phyloP scores from a whole-genome alignment of 2,797 vertebrate species.

The Peromyscus melanophrys region DNA sequence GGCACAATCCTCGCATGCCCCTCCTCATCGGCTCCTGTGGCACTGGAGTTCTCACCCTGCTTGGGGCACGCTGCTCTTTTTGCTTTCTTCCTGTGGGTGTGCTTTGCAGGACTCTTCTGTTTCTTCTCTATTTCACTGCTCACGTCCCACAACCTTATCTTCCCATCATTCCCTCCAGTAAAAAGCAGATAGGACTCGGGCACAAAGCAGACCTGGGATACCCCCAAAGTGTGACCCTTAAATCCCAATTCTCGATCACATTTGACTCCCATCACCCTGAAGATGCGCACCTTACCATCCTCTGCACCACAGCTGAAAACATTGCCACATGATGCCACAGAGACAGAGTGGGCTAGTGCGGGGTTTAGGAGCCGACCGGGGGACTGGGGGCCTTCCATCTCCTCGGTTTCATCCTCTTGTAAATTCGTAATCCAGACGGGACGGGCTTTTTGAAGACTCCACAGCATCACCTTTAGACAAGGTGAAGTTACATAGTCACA shows the following conservation, averaged over 20 bases:
- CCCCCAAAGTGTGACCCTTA: constrained; percentile 94
- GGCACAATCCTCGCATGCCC: constrained; percentile 85
- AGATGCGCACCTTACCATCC: constrained; percentile 94
- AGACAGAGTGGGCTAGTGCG: constrained; percentile 95
- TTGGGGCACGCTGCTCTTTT: constrained; percentile 73
- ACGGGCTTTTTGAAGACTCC: constrained; percentile 96
- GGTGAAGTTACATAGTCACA: constrained; percentile 67
- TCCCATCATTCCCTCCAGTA: constrained; percentile 96
- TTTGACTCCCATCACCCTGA: constrained; percentile 92
- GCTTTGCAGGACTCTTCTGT: constrained; percentile 88
- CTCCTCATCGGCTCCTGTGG: constrained; percentile 77
- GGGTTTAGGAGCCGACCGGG: constrained; percentile 96
- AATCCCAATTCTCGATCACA: constrained; percentile 92
- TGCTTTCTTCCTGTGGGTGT: constrained; percentile 84
- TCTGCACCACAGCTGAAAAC: constrained; percentile 95
- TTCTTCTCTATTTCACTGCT: constrained; percentile 88
- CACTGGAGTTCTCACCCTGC: constrained; percentile 72
- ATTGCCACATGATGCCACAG: constrained; percentile 94
- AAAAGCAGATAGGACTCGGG: constrained; percentile 93
- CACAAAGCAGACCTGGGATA: constrained; percentile 95
- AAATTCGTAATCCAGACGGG: constrained; percentile 95
- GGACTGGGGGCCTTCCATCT: constrained; percentile 86
- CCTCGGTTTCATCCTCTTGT: constrained; percentile 92
- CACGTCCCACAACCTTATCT: constrained; percentile 95
- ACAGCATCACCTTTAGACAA: constrained; percentile 94